These are phyloP conservation scores for Eumerus sabulonum DNA, from an alignment of 2,888 invertebrate species.

Conservation along the genomic window DNA sequence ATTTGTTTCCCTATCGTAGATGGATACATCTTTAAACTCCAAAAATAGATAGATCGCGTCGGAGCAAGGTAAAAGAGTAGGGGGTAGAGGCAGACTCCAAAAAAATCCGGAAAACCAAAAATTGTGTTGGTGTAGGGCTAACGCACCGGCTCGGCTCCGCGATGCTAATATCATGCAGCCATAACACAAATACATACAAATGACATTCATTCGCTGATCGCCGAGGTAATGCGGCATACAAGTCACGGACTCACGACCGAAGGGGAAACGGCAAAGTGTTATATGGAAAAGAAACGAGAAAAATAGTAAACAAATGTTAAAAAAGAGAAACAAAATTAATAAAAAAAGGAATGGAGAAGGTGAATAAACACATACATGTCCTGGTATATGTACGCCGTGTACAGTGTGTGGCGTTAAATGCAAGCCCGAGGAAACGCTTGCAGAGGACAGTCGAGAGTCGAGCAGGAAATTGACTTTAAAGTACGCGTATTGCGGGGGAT, in stretches of 20 bases:
- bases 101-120: conserved; percentile 48
- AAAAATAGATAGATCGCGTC: too few species aligned
- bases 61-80: too few species aligned
- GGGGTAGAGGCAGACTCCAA: too few species aligned
- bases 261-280: background rate
- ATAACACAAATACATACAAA: too few species aligned
- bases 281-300: background rate
- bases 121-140: conserved; percentile 56
- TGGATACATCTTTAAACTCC: too few species aligned
- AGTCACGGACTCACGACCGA: too few species aligned
- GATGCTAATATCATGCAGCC: too few species aligned
- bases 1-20: too few species aligned
- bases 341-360: conserved; percentile 15
- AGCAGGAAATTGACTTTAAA: conserved; percentile 42
- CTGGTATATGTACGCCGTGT: background rate
- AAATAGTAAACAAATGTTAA: too few species aligned
- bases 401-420: background rate
- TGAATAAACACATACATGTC: conserved; percentile 1
- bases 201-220: too few species aligned
- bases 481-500: background rate
- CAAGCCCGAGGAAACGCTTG: background rate
- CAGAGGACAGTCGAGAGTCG: conserved; percentile 1
- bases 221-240: too few species aligned
- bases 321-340: too few species aligned
- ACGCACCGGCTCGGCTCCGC: conserved; percentile 21